Percentiles rank a stretch among this genome's conserved stretches.
Conservation (phyloP, 2,797 vertebrate genomes). For the Acipenser transmontanus region DNA sequence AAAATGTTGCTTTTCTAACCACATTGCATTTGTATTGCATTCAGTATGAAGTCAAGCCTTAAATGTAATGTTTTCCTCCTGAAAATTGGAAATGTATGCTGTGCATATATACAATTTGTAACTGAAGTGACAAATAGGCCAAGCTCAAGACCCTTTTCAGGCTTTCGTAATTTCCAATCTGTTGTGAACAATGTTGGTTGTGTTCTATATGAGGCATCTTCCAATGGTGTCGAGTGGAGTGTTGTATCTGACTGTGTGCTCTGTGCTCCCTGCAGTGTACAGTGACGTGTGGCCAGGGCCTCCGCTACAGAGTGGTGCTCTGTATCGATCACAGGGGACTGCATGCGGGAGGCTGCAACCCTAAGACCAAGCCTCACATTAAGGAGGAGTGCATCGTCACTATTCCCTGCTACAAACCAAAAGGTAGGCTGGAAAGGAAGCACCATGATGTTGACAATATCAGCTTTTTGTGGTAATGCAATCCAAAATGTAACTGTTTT, state of each 20-base stretch:
- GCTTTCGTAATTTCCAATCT: background rate
- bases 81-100: too few relatives aligned
- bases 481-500: too few relatives aligned
- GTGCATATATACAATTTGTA: too few relatives aligned
- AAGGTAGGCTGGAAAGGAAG: constrained; percentile 57
- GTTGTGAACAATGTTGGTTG: background rate
- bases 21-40: too few relatives aligned
- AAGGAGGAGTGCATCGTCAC: constrained; percentile 90
- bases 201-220: background rate
- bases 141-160: constrained; percentile 12
- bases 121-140: background rate
- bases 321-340: constrained; percentile 90
- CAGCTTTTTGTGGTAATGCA: too few relatives aligned
- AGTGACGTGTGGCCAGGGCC: constrained; percentile 90
- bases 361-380: constrained; percentile 89
- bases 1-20: too few relatives aligned
- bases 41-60: too few relatives aligned
- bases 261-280: constrained; percentile 71
- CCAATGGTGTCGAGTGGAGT: background rate
- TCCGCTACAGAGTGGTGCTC: constrained; percentile 89
- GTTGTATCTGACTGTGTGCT: background rate
- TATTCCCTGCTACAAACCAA: constrained; percentile 87
- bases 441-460: background rate
- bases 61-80: too few relatives aligned
- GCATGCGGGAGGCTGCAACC: constrained; percentile 87